Percentiles rank a stretch among this genome's conserved stretches.
Conservation (phyloP, 2,113 vertebrate genomes). For the Corythaeola cristata region DNA sequence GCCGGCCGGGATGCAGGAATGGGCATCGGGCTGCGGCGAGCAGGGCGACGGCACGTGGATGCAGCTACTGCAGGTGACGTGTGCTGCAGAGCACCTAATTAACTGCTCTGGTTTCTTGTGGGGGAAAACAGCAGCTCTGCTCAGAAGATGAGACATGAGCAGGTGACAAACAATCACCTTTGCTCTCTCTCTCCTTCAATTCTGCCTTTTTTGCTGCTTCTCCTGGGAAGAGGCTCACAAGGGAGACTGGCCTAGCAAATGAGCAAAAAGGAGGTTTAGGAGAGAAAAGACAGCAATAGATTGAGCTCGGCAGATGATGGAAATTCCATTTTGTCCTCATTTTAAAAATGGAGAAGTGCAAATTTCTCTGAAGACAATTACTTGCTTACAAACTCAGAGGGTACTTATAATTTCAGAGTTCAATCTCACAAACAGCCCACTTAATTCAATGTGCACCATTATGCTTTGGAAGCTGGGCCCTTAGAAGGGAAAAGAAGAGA, state of each 20-base stretch:
- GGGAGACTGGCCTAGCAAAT: neutral
- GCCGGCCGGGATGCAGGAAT: neutral
- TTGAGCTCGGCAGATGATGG: neutral
- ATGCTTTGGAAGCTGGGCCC: neutral
- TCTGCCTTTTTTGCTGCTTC: neutral
- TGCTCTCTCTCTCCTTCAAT: neutral
- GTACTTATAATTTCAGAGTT: neutral
- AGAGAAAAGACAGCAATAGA: neutral
- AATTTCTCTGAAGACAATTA: neutral
- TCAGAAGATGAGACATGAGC: neutral
- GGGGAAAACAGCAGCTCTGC: neutral
- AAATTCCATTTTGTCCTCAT: neutral
- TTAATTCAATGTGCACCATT: neutral
- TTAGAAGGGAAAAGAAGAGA: neutral
- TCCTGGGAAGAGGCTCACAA: neutral
- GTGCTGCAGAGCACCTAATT: neutral
- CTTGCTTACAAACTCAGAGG: neutral
- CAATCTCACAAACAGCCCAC: neutral
- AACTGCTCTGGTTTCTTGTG: neutral
- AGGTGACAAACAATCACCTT: neutral
- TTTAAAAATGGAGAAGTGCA: neutral
- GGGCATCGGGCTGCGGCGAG: fast-evolving
- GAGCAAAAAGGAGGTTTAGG: neutral
- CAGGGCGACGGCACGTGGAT: neutral
- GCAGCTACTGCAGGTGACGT: fast-evolving